These are phyloP conservation scores for Brachyhypopomus gauderio DNA, from an alignment of 2,113 vertebrate genomes.

Conservation along the genomic window DNA sequence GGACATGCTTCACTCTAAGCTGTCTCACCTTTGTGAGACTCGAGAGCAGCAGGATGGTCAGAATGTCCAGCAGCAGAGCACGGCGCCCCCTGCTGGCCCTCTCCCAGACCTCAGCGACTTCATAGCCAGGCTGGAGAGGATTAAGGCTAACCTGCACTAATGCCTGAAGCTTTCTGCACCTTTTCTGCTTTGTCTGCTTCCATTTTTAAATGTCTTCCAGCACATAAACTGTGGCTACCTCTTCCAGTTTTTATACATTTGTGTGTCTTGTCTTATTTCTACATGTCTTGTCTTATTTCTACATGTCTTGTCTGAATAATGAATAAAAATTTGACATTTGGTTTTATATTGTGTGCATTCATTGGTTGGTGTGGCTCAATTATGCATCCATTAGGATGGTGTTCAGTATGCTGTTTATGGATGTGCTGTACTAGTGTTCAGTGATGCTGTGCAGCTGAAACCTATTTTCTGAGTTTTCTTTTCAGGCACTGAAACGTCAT, in stretches of 20 bases:
- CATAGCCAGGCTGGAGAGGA: slow-evolving; percentile 96
- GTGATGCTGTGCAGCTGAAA: too few species aligned
- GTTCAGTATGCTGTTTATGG: too few species aligned
- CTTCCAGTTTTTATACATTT: background rate
- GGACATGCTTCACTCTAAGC: slow-evolving; percentile 97
- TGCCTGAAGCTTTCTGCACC: background rate
- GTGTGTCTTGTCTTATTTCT: background rate
- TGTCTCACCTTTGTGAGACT: slow-evolving; percentile 89
- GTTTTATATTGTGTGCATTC: too few species aligned
- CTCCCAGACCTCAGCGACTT: slow-evolving; percentile 93
- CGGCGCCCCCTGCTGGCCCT: slow-evolving; percentile 77
- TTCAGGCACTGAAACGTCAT: too few species aligned
- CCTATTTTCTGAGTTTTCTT: too few species aligned
- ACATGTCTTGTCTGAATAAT: too few species aligned
- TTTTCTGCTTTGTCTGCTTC: background rate
- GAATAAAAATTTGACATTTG: too few species aligned
- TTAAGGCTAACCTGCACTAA: slow-evolving; percentile 86
- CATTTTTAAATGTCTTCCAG: background rate
- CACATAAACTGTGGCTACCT: too few species aligned
- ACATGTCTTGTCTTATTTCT: background rate
- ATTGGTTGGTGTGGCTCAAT: too few species aligned
- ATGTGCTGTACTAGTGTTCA: too few species aligned
- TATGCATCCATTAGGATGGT: too few species aligned
- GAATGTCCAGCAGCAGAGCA: slow-evolving; percentile 70
- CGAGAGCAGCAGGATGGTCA: slow-evolving; percentile 89